phyloP scores from a whole-genome alignment of 2,797 vertebrate genomes.

The Scyliorhinus canicula region DNA sequence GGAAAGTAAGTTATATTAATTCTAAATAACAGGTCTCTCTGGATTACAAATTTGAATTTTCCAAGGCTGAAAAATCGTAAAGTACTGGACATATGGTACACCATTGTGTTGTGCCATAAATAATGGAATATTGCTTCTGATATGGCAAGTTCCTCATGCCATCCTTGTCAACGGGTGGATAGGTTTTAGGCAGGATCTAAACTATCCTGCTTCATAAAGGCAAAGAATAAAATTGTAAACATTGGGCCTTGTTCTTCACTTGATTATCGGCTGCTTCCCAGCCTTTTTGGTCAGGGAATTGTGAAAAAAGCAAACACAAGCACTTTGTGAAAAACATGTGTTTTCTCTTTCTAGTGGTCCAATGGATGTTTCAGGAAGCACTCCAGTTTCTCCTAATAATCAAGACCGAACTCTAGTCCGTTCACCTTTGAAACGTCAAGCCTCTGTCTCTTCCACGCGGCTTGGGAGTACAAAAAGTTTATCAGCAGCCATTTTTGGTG shows the following conservation, averaged over 20 bases:
- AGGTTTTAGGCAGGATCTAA: not conserved
- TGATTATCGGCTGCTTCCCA: not conserved
- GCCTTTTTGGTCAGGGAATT: not conserved
- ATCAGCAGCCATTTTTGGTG: conserved; percentile 82
- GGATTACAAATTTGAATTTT: not conserved
- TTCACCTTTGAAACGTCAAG: conserved; percentile 82
- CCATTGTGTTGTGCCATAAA: not conserved
- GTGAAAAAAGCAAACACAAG: not conserved
- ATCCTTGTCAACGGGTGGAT: not conserved
- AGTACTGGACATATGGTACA: not conserved
- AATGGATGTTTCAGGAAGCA: conserved; percentile 66
- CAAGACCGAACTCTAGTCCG: conserved; percentile 73
- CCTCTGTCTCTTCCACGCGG: conserved; percentile 81
- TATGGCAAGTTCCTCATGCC: not conserved
- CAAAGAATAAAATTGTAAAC: not conserved
- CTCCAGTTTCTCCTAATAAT: conserved; percentile 69
- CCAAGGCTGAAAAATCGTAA: not conserved
- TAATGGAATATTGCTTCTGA: not conserved
- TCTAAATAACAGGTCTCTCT: not conserved
- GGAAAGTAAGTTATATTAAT: conserved; percentile 65
- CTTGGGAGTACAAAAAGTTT: conserved; percentile 95
- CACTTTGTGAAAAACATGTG: not conserved
- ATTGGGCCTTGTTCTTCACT: not conserved
- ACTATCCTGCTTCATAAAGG: not conserved
- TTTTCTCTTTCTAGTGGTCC: conserved; percentile 54